Base-by-base conservation (phyloP, 2,113 vertebrate genomes). In the Corythornis vintsioides region DNA sequence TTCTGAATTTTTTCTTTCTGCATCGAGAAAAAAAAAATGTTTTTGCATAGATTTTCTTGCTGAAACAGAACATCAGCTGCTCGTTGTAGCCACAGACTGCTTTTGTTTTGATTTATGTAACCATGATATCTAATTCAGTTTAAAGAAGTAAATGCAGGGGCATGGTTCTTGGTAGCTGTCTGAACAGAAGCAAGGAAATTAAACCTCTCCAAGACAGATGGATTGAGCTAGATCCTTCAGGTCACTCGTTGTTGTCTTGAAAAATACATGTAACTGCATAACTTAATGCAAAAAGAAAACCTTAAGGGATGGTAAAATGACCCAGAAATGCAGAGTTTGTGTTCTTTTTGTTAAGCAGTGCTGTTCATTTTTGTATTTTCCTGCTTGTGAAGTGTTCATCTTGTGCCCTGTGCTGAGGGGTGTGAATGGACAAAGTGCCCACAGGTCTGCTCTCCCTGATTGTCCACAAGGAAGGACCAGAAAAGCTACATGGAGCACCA, bases 391-490 rank as follows among this genome's bases (percentile, higher is more conserved):
- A 74, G 15, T 0, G 0, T 43, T 61, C 29, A 16, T 22, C 25
- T 55, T 64, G 7, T 15, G 5, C 16, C n/a, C 43, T 2, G 0
- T 22, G 48, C 64, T 26, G 42, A 80, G 42, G 9, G 82, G 20
- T 3, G 1, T 0, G 0, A 7, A 16, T 13, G 40, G 63, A 19
- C 16, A 28, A 52, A 72, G 38, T 6, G 3, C 35, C 16, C 38
- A 4, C 25, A 84, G 14, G 10, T 42, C 13, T 75, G 69, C 25
- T 71, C 33, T 71, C 67, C 11, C 26, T 20, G 25, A 40, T 53
- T 9, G 25, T 20, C 33, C 25, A 52, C 5, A 21, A 71, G 26
- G 25, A 71, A 71, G 26, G 24, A 14, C 9, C 19, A 40, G 25
- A 18, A 11, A 26, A 11, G 21, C 35, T 48, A 43, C 0, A 0